Conservation (phyloP, 2,888 invertebrate species). For the Cordilura impudica region DNA sequence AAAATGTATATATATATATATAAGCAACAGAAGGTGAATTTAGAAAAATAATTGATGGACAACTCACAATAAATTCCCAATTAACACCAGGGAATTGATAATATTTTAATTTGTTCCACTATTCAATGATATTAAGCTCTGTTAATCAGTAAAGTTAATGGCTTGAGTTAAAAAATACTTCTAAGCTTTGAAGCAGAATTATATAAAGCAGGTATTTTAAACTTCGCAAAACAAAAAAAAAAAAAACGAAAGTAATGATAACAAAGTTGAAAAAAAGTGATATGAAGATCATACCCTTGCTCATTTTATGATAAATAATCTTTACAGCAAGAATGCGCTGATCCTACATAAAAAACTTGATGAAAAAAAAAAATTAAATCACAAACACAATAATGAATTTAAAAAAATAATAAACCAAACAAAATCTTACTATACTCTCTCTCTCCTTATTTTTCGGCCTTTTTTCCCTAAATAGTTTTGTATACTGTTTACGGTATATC, state of each 20-base stretch:
- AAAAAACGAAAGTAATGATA: neutral
- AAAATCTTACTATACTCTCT: slow-evolving; percentile 29
- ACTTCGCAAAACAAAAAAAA: neutral
- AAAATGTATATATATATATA: too few relatives aligned
- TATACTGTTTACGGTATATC: slow-evolving; percentile 28
- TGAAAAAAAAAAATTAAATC: neutral
- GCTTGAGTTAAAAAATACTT: slow-evolving; percentile 18
- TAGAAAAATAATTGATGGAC: too few relatives aligned
- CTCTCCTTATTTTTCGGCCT: slow-evolving; percentile 2
- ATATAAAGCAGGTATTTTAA: neutral
- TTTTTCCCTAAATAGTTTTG: neutral
- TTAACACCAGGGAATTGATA: neutral
- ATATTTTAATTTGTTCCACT: neutral
- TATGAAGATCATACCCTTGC: neutral
- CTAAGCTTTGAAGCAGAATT: slow-evolving; percentile 2
- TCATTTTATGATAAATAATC: neutral
- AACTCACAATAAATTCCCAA: neutral
- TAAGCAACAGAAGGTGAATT: too few relatives aligned
- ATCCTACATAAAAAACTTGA: slow-evolving; percentile 33
- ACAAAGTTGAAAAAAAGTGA: slow-evolving; percentile 15
- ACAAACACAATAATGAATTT: slow-evolving; percentile 10
- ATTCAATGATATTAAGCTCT: neutral
- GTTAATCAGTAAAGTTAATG: neutral
- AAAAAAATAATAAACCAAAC: neutral
- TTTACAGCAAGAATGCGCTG: slow-evolving; percentile 41